Percentiles rank a stretch among this genome's conserved stretches.
phyloP scores from a whole-genome alignment of 2,888 invertebrate genomes.

The Melinaea menophilus region DNA sequence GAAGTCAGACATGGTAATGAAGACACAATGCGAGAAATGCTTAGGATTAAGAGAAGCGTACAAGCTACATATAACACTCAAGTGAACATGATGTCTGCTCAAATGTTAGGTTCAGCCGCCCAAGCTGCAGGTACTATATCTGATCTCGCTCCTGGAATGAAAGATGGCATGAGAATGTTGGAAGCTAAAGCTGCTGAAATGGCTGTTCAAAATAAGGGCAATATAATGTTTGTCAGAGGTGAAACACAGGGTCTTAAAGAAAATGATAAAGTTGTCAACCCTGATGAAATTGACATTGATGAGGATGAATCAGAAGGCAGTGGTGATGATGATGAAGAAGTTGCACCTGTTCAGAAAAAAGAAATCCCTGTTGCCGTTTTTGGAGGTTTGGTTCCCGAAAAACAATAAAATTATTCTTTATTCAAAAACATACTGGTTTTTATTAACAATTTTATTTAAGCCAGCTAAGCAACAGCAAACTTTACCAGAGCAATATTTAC shows the following conservation, averaged over 20 bases:
- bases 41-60: conserved; percentile 97
- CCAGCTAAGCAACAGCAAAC: conserved; percentile 49
- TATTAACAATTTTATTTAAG: conserved; percentile 34
- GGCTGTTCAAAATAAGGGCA: conserved; percentile 75
- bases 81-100: conserved; percentile 99
- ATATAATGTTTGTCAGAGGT: conserved; percentile 92
- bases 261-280: conserved; percentile 86
- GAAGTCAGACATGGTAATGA: conserved; percentile 99
- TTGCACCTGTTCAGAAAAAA: conserved; percentile 89
- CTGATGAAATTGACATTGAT: conserved; percentile 92
- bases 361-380: conserved; percentile 94
- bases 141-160: conserved; percentile 85
- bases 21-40: conserved; percentile 99
- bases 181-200: conserved; percentile 90
- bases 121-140: conserved; percentile 82
- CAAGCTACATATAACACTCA: conserved; percentile 99
- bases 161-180: conserved; percentile 92
- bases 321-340: conserved; percentile 77
- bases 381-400: conserved; percentile 81
- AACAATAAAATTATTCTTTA: conserved; percentile 28
- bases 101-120: conserved; percentile 91
- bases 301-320: conserved; percentile 83
- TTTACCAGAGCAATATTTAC: conserved; percentile 53
- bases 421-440: conserved; percentile 18
- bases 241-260: conserved; percentile 87